Evolutionary conservation across 2,888 invertebrate genomes (phyloP), one percentile per base, ranked within the genome.

Genomic region (Epinotia nisella): DNA sequence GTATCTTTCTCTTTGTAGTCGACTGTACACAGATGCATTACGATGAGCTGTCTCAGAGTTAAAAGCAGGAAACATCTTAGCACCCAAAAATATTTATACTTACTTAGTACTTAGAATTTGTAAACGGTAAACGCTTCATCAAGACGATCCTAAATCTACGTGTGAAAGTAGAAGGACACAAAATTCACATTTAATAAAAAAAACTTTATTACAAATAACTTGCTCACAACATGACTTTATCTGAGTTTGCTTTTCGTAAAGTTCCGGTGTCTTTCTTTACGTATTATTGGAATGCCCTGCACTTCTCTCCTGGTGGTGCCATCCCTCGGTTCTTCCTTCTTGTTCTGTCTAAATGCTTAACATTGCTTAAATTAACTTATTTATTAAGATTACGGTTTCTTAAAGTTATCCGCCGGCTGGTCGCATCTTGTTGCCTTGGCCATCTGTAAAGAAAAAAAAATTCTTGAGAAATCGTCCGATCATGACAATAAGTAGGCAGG

Each of bases 331-430:
- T 73, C 69, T 75, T 64, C 71, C 13, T 74, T 79, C 76, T 79
- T 76, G 84, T 68, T 78, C 76, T 83, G 82, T 79, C 82, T 91
- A 92, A 92, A 92, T 80, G 82, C 87, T 83, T 85, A 82, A 81
- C 85, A 86, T 86, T 84, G 85, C 84, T 89, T 88, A 74, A 60
- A 81, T 78, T 85, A 87, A 85, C 87, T 91, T 91, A 91, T 74
- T 76, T 81, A 87, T 86, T 92, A 92, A 86, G 83, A 87, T 92
- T 91, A 93, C 92, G 92, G 91, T 91, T 92, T 87, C 90, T 85
- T 91, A 91, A 81, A 78, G 85, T 81, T 85, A 82, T 82, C 82
- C 84, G 83, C 83, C 87, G 83, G 86, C 87, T 87, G 88, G 87
- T 90, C 88, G 91, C 90, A 82, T 79, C 70, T 79, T 78, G 82